Base-by-base conservation (phyloP, 30 jellyfish, hydroid and myxozoan genomes). In the Aurelia sp. region DNA sequence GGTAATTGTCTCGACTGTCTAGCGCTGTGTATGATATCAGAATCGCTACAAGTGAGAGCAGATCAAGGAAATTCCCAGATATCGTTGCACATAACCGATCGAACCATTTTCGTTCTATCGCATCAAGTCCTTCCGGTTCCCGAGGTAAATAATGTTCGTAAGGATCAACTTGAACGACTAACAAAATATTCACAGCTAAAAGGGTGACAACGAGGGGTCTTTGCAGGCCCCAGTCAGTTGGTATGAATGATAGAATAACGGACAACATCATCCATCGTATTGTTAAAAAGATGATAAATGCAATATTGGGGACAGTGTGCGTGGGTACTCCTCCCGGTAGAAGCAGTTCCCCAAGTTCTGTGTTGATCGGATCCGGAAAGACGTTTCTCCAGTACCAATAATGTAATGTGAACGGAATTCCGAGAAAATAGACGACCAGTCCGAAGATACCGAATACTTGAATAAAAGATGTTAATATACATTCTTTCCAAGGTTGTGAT, bases 401-500 rank as follows among this genome's bases (percentile, higher is more conserved):
- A 55, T 96, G 98, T 71, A 96, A 64, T 23, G 97, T 83, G 77
- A 90, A 87, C 19, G 99, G 99, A 13, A 87, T 90, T 10, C 99
- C 99, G 68, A 96, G 79, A 62, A 96, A 91, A 44, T 96, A 96
- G 22, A 96, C 86, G 55, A 96, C 72, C 41, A 88, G 83, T 30
- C 99, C 99, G 44, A 81, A 76, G 17, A 96, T 71, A 3, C 99
- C 99, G 73, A 82, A 90, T 31, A 96, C 76, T 80, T 96, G 99
- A 11, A 96, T 83, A 19, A 90, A 48, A 27, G 98, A 85, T 8
- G 92, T 84, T 19, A 96, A 12, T 16, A 72, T 66, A 76, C 99
- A 96, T 19, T 85, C 82, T 59, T 90, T 91, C 99, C 99, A 96
- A 37, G 99, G 99, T 66, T 96, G 98, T 33, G 99, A 96, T 17